These are phyloP conservation scores for Thaumatotibia leucotreta DNA, from an alignment of 1,140 invertebrate species.

Conservation along the genomic window DNA sequence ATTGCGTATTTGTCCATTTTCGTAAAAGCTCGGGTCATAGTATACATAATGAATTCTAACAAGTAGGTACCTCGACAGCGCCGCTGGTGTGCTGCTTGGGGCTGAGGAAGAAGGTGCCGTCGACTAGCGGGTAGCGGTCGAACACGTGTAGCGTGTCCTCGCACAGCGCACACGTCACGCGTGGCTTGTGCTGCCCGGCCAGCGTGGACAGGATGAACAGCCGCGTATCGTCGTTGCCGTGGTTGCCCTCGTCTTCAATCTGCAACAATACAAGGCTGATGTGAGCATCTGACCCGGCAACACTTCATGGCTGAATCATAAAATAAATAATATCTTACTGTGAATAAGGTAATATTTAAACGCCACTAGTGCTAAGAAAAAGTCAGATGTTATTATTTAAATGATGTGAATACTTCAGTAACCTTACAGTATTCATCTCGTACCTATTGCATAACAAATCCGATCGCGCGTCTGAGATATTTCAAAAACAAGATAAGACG, in stretches of 20 bases:
- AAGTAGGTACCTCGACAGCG: constrained; percentile 83
- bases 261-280: constrained; percentile 76
- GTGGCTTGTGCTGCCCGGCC: constrained; percentile 88
- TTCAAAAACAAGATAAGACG: constrained; percentile 2
- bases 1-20: no score
- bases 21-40: no score
- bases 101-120: constrained; percentile 98
- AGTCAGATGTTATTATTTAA: neutral
- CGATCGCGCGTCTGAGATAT: constrained; percentile 1
- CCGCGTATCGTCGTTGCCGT: constrained; percentile 97
- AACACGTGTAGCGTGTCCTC: constrained; percentile 93
- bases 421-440: no score
- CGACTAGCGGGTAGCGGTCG: constrained; percentile 96
- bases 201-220: constrained; percentile 94
- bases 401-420: no score
- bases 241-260: constrained; percentile 98
- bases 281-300: neutral
- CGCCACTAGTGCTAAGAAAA: no score
- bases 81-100: constrained; percentile 91
- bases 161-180: constrained; percentile 93
- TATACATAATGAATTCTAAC: no score
- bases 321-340: no score
- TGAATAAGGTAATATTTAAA: no score
- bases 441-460: neutral
- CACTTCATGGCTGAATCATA: no score